Evolutionary conservation across 2,113 vertebrate genomes (phyloP), one percentile per base, ranked within the genome.

Genomic region (Prunella himalayana): DNA sequence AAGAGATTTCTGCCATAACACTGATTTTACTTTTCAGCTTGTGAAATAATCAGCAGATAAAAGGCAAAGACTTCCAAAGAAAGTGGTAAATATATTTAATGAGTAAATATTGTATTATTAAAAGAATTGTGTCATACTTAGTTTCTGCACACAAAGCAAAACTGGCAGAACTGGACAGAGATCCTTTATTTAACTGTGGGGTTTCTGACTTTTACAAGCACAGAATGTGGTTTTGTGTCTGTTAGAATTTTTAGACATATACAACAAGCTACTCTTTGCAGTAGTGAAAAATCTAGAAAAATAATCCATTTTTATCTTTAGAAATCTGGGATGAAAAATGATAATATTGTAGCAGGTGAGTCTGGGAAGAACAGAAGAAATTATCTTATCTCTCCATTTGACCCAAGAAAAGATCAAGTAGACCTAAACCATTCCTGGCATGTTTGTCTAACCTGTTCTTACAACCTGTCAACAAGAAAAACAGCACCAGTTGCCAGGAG

Each of bases 371-470:
- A 78, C 50, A 81, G 68, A 84, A 94, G 21, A 82, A 83, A 11
- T 44, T 68, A 94, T 92, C 35, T 95, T 96, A 95, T 94, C 94
- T 92, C 68, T 73, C 19, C 16, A 23, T 95, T 93, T 94, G 71
- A 77, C 82, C 76, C 68, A 93, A 86, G 76, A 66, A 95, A 90
- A 73, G 54, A 93, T 86, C 79, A 96, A 93, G 82, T 63, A 93
- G 76, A 90, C 90, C 82, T 94, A 94, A 96, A 94, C 86, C 72
- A 59, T 93, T 90, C 68, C 68, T 75, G 88, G 88, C 72, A 92
- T 88, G 88, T 96, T 96, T 95, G 88, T 83, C 68, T 95, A 94
- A 95, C 92, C 86, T 95, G 64, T 92, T 92, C 94, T 92, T 94
- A 54, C 59, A 93, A 93, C 71, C 76, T 94, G 88, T 88, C 95